Base-by-base conservation (phyloP, 1,140 invertebrate species). In the Venturia canescens region DNA sequence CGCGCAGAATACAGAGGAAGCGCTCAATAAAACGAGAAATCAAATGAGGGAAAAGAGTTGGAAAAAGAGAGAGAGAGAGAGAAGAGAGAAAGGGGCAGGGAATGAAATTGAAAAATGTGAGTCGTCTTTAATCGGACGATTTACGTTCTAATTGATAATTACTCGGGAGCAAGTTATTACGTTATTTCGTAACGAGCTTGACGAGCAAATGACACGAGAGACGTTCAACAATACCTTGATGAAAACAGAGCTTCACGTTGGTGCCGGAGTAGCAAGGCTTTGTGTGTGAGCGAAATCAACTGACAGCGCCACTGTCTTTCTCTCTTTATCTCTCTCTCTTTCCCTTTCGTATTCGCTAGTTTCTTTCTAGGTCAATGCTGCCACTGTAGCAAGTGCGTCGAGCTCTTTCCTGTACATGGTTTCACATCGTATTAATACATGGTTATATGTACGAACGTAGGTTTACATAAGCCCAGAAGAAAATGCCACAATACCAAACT, bases 351-450 rank as follows among this genome's bases (percentile, higher is more conserved):
- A 15, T 66, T 11, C 18, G 29, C 48, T 69, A 23, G 38, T 48
- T 44, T 23, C 69, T 81, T 81, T 81, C 80, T 81, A 81, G 80
- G 80, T 81, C 80, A 81, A 81, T 81, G 80, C 74, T 81, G 74
- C 74, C 34, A 77, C 57, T 71, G 75, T 78, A 18, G 74, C 29
- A 72, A 67, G 76, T 80, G 74, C 79, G 27, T 15, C 48, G 66
- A 66, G 50, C 74, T 67, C 29, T 66, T 29, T 38, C 21, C 38
- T 44, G 13, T 75, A 21, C 72, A 18, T 16, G 4, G 5, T 38
- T 38, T 21, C 6, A 27, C 3, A 67, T 29, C 63, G 9, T 67
- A 67, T 21, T 26, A 6, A 70, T 70, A n/a, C 16, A 34, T 16
- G 38, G 9, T n/a, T 57, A 57, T 27, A 26, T 23, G 15, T 23